Base-by-base conservation (phyloP, 2,888 invertebrate species). In the Sympetrum striolatum region DNA sequence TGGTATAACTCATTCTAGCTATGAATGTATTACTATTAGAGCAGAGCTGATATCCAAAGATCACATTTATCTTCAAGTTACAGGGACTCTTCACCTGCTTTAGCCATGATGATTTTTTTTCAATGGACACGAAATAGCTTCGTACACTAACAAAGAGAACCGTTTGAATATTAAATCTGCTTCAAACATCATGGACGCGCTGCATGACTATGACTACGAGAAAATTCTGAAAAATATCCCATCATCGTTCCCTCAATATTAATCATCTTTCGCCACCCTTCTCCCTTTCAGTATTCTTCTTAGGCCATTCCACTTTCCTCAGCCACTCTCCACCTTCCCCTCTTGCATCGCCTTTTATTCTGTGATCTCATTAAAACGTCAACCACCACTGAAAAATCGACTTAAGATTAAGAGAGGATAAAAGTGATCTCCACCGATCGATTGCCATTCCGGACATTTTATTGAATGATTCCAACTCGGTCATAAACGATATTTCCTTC, bases 381-480 rank as follows among this genome's bases (percentile, higher is more conserved):
- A 86, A 86, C 86, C 60, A 58, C 37, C 60, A 37, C 86, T 86
- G 86, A 86, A 86, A 86, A 86, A 86, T 86, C 64, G 86, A 86
- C 86, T 35, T n/a, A 86, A 86, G 86, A 86, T 86, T 86, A 86
- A 86, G 86, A 86, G 86, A 60, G 86, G 86, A 86, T 86, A 86
- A 86, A 86, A 60, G 86, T 86, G 60, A 86, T 86, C 86, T 37
- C 64, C 64, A 86, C 64, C 86, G 64, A 86, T 86, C 86, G 64
- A 86, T 86, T 64, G 31, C 82, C 82, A 35, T 31, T 25, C 58
- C 82, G 58, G 82, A 31, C 48, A 31, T 82, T 82, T 82, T 82
- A 82, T 82, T 82, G 53, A 35, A 82, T 35, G 35, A 82, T 82
- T 35, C 18, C 25, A 12, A n/a, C 48, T 48, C 81, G 81, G 31